These are phyloP conservation scores for Erithacus rubecula DNA, from an alignment of 2,797 vertebrate species.

Conservation along the genomic window DNA sequence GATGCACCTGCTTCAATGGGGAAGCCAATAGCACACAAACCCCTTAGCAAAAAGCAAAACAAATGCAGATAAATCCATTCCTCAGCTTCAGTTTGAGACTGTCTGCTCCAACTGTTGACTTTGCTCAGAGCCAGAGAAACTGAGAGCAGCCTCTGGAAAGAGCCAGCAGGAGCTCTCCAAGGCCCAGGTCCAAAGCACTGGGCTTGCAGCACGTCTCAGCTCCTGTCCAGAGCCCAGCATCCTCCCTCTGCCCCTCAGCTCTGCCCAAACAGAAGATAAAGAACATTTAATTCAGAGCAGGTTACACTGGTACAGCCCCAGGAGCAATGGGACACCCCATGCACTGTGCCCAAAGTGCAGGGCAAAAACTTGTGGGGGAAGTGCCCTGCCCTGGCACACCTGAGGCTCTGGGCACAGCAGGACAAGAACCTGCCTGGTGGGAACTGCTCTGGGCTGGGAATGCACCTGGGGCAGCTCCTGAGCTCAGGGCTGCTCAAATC, in stretches of 20 bases:
- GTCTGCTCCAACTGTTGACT: background rate
- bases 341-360: background rate
- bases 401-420: rapidly evolving
- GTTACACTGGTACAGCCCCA: background rate
- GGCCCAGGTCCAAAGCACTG: background rate
- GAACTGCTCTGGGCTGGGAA: background rate
- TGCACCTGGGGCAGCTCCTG: too few relatives aligned
- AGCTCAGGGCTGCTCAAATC: too few relatives aligned
- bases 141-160: background rate
- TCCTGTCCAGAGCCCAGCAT: background rate
- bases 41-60: background rate
- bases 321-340: rapidly evolving
- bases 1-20: background rate
- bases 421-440: background rate
- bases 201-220: background rate
- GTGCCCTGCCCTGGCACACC: background rate
- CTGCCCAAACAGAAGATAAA: background rate
- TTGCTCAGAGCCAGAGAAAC: background rate
- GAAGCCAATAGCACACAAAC: background rate
- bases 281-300: background rate
- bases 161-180: background rate
- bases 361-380: background rate
- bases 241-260: background rate
- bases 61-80: background rate
- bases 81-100: background rate